phyloP scores from a whole-genome alignment of 2,888 invertebrate species.

The Hipparchia semele region DNA sequence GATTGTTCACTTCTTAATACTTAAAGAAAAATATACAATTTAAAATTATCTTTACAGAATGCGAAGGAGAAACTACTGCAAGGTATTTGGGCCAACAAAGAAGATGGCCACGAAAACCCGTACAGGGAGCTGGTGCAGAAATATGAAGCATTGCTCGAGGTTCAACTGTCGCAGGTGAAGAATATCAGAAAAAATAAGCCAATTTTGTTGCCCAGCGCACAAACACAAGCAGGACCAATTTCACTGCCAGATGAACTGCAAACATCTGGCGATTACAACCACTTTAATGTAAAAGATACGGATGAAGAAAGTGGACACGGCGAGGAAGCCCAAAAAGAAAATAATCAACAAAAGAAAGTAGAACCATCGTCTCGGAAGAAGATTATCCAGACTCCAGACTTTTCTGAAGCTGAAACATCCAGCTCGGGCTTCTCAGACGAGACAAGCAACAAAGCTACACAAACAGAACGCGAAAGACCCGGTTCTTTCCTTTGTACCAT shows the following conservation, averaged over 20 bases:
- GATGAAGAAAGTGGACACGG: slow-evolving; percentile 86
- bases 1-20: neutral
- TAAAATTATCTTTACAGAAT: slow-evolving; percentile 61
- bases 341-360: slow-evolving; percentile 71
- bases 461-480: slow-evolving; percentile 89
- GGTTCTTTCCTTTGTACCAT: slow-evolving; percentile 94
- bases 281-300: slow-evolving; percentile 85
- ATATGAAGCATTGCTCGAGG: slow-evolving; percentile 91
- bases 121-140: slow-evolving; percentile 92
- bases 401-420: slow-evolving; percentile 93
- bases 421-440: slow-evolving; percentile 94
- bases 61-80: slow-evolving; percentile 79
- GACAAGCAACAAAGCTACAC: slow-evolving; percentile 91
- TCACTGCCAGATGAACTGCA: slow-evolving; percentile 89
- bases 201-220: slow-evolving; percentile 52
- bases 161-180: slow-evolving; percentile 86
- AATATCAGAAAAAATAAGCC: slow-evolving; percentile 74
- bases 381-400: slow-evolving; percentile 90
- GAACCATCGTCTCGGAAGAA: slow-evolving; percentile 76
- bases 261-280: slow-evolving; percentile 88
- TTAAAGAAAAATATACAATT: neutral
- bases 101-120: slow-evolving; percentile 84
- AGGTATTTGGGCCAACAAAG: slow-evolving; percentile 80
- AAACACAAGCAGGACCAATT: slow-evolving; percentile 70
- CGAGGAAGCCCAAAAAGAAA: slow-evolving; percentile 78